Base-by-base conservation (phyloP, 2,888 invertebrate species). In the Pheosia tremula region DNA sequence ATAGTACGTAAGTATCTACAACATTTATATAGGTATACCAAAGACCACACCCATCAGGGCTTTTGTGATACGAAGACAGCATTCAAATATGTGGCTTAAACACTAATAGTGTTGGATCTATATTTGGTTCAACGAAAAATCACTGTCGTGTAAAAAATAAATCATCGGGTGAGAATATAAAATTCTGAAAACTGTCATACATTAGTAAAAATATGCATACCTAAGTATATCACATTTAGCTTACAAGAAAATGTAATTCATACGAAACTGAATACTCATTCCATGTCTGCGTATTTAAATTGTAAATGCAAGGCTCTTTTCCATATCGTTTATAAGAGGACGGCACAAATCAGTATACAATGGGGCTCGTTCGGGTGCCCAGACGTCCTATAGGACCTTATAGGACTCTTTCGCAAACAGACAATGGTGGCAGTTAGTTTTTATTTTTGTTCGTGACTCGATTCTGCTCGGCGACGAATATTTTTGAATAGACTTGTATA, bases 281-380 rank as follows among this genome's bases (percentile, higher is more conserved):
- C 43, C 43, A 43, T 43, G 10, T 10, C 10, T 43, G 24, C 24
- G 7, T 56, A 56, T 56, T 56, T 58, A 57, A 61, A 63, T 63
- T 57, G 60, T 66, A 59, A 73, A 71, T 71, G 75, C 66, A 79
- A 76, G 56, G 60, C 80, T 81, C 71, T 72, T 86, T 85, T 84
- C 83, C 88, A 88, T 89, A 86, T 86, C 81, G 86, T 88, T 89
- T 88, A 87, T 82, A 83, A 81, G 83, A 79, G 76, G 74, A 70
- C 75, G 74, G 78, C 83, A 83, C 86, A 85, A 86, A 86, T 87
- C 88, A 80, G 82, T 75, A 82, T 82, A 88, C 84, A 85, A 85
- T 85, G 80, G 81, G 70, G 57, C 64, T 63, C 72, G 73, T 79
- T 79, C 75, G 79, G 74, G 66, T 68, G 71, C 68, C 68, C 43